Evolutionary conservation across 2,888 invertebrate species (phyloP).

Genomic region (Ichneumon xanthorius): DNA sequence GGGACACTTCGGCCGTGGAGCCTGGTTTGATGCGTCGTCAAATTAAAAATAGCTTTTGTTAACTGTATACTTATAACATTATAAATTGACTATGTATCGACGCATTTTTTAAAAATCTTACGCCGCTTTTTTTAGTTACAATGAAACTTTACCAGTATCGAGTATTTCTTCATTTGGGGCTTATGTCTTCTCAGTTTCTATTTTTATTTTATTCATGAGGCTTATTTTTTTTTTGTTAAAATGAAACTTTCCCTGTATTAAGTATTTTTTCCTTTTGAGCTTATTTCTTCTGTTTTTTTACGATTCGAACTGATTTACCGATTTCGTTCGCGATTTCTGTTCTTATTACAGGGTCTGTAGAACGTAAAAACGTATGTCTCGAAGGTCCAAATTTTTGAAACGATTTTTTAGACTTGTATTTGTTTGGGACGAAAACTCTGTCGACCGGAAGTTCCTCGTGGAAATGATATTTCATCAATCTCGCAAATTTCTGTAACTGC

Average conservation of each 20-base stretch:
- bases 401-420: neutral
- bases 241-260: neutral
- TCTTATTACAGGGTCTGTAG: neutral
- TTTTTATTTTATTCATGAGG: neutral
- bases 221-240: neutral
- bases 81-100: neutral
- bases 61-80: neutral
- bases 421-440: neutral
- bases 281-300: neutral
- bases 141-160: neutral
- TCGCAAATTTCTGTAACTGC: conserved; percentile 51
- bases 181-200: neutral
- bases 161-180: neutral
- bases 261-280: neutral
- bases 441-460: neutral
- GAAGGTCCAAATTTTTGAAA: neutral
- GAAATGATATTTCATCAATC: conserved; percentile 27
- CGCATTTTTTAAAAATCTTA: neutral
- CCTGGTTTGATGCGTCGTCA: neutral
- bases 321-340: neutral
- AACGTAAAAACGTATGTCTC: neutral
- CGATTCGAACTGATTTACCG: neutral
- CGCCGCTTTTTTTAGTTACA: neutral
- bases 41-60: neutral
- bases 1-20: neutral